A percentile compares a stretch with the other conserved stretches of the same genome.
Evolutionary conservation across 2,888 invertebrate genomes (phyloP).

Genomic region (Pelosia muscerda): DNA sequence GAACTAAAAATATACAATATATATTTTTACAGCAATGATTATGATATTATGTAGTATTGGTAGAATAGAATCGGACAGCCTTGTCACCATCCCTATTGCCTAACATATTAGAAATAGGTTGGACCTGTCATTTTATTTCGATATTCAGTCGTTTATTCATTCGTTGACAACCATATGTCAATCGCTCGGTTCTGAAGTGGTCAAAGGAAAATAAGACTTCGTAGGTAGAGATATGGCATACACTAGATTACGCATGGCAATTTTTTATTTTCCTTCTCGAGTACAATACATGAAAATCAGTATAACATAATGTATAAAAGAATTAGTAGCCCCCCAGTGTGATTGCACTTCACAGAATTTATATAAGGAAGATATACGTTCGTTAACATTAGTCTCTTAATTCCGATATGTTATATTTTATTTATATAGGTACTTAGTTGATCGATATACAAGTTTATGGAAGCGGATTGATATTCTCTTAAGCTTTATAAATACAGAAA

Average conservation of each 20-base stretch:
- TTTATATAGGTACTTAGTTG: constrained; percentile 29
- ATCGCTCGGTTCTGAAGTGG: background rate
- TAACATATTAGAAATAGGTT: background rate
- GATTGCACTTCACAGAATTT: constrained; percentile 21
- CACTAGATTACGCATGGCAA: background rate
- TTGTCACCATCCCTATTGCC: too few species aligned
- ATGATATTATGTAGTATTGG: too few species aligned
- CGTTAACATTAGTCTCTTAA: constrained; percentile 34
- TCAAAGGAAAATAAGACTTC: background rate
- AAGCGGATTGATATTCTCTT: constrained; percentile 30
- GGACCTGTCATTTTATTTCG: background rate
- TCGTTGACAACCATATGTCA: background rate
- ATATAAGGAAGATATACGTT: constrained; percentile 24
- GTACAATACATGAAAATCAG: background rate
- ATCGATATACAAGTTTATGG: constrained; percentile 42
- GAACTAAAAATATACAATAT: too few species aligned
- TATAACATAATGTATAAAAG: background rate
- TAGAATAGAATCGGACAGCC: too few species aligned
- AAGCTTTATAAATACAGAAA: constrained; percentile 47
- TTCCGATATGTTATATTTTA: constrained; percentile 47
- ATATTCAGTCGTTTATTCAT: background rate
- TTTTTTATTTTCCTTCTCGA: background rate
- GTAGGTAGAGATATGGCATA: background rate
- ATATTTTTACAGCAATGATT: too few species aligned
- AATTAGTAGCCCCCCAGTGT: background rate